phyloP scores from a whole-genome alignment of 2,888 invertebrate genomes.

The Dryadula phaetusa region DNA sequence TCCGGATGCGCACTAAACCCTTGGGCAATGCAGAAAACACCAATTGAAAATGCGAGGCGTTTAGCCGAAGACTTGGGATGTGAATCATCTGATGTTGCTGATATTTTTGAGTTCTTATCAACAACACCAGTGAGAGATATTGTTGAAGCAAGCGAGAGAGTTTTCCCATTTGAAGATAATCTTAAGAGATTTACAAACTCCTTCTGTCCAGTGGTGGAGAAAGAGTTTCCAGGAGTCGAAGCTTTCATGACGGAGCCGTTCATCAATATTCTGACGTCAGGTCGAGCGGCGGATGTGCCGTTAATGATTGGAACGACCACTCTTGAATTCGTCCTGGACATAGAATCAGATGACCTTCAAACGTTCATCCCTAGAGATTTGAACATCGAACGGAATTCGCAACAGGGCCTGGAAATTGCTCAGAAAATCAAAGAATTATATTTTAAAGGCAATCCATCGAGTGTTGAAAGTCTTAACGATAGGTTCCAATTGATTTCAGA shows the following conservation, averaged over 20 bases:
- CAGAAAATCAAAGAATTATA: slow-evolving; percentile 65
- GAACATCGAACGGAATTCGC: slow-evolving; percentile 62
- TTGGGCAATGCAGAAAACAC: slow-evolving; percentile 62
- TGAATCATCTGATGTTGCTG: slow-evolving; percentile 64
- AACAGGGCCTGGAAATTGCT: slow-evolving; percentile 60
- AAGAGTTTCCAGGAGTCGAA: slow-evolving; percentile 71
- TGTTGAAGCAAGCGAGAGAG: slow-evolving; percentile 59
- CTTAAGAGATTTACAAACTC: slow-evolving; percentile 44
- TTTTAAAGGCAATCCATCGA: slow-evolving; percentile 60
- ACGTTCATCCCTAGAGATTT: slow-evolving; percentile 64
- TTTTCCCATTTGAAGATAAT: slow-evolving; percentile 48
- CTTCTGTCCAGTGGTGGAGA: slow-evolving; percentile 67
- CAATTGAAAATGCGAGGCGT: slow-evolving; percentile 63
- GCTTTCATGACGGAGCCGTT: slow-evolving; percentile 67
- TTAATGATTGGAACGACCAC: slow-evolving; percentile 70
- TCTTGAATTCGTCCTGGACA: slow-evolving; percentile 60
- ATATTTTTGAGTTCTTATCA: slow-evolving; percentile 68
- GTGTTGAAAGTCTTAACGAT: slow-evolving; percentile 59
- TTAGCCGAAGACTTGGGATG: slow-evolving; percentile 66
- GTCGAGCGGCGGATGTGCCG: slow-evolving; percentile 67
- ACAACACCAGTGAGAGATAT: slow-evolving; percentile 69
- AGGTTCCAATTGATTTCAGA: slow-evolving; percentile 69
- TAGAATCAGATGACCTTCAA: slow-evolving; percentile 63
- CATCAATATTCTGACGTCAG: slow-evolving; percentile 67
- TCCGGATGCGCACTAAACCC: slow-evolving; percentile 64